Percentiles rank a stretch among this genome's conserved stretches.
These are phyloP conservation scores for Probosciger aterrimus DNA, from an alignment of 2,113 vertebrate species.

Conservation along the genomic window DNA sequence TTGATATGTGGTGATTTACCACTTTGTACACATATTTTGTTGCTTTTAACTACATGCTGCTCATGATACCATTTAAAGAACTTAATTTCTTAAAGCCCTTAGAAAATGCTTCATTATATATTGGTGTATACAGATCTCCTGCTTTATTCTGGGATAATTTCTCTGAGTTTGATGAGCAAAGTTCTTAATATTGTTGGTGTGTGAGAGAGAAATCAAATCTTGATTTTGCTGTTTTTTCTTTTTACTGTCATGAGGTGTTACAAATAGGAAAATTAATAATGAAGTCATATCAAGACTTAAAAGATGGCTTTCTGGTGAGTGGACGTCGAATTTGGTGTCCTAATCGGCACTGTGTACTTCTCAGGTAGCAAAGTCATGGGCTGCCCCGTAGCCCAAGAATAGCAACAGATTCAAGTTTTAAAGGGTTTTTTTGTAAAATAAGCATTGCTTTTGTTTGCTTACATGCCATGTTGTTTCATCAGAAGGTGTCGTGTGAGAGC, in stretches of 20 bases:
- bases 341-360: fast-evolving
- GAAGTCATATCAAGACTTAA: neutral
- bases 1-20: neutral
- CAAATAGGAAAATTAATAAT: neutral
- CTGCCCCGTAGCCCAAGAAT: neutral
- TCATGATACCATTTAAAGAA: fast-evolving
- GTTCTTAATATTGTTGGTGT: neutral
- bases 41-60: fast-evolving
- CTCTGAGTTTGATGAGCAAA: neutral
- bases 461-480: neutral
- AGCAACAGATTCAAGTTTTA: neutral
- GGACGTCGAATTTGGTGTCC: neutral
- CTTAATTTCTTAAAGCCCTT: neutral
- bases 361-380: fast-evolving
- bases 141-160: neutral
- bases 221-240: fast-evolving
- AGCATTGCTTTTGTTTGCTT: neutral
- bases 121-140: fast-evolving
- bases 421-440: neutral
- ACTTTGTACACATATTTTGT: fast-evolving
- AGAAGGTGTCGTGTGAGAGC: neutral
- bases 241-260: neutral
- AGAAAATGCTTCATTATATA: fast-evolving
- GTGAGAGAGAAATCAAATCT: neutral
- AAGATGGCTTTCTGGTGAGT: neutral